Conservation (phyloP, 2,113 vertebrate species). For the Pedetes capensis region DNA sequence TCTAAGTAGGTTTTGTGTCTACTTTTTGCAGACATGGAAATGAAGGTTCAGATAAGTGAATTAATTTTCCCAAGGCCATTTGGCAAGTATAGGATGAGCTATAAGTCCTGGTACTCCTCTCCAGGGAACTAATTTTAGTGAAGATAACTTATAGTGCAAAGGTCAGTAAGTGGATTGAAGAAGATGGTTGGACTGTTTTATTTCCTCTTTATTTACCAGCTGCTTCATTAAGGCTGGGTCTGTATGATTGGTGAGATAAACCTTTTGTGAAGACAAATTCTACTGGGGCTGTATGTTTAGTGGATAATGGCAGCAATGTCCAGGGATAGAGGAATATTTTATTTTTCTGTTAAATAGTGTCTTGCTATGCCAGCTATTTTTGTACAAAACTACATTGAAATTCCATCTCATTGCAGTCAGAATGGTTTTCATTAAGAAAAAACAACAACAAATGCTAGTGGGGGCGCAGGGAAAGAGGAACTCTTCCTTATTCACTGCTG, state of each 20-base stretch:
- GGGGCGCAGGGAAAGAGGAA: no score
- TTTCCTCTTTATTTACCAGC: not conserved
- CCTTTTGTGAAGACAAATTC: not conserved
- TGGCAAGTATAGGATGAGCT: not conserved
- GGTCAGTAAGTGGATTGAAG: not conserved
- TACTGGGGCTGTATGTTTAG: not conserved
- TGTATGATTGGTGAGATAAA: not conserved
- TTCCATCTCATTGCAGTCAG: no score
- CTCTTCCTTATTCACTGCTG: no score
- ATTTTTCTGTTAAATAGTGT: not conserved
- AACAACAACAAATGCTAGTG: no score
- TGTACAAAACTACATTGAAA: no score
- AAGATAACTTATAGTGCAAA: not conserved
- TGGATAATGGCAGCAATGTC: not conserved
- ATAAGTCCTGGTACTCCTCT: not conserved
- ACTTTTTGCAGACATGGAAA: not conserved
- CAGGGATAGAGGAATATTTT: not conserved
- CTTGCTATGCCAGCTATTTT: not conserved
- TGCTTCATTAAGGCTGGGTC: not conserved
- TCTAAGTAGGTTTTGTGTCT: not conserved
- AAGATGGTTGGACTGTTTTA: not conserved
- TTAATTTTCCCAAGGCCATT: not conserved
- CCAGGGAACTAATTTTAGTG: not conserved
- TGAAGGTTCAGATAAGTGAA: not conserved
- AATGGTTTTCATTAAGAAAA: no score